Evolutionary conservation across 2,113 vertebrate species (phyloP).

Genomic region (Strix aluco): DNA sequence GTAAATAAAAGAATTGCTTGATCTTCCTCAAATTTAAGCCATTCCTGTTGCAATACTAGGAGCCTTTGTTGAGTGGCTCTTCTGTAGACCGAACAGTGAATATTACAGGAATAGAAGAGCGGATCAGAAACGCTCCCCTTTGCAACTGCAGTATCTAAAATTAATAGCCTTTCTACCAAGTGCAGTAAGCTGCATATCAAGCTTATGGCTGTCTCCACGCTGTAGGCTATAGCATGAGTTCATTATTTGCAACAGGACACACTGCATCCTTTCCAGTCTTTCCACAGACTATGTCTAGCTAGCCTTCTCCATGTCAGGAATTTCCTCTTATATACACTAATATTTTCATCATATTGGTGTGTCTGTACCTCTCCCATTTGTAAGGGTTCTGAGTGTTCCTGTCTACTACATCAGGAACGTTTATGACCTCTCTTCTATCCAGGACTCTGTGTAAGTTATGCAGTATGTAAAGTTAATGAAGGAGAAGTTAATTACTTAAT

Average conservation of each 20-base stretch:
- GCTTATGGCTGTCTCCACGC: neutral
- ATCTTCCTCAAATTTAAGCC: neutral
- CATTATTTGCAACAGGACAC: neutral
- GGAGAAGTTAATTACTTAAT: neutral
- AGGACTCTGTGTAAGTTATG: neutral
- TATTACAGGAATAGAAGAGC: neutral
- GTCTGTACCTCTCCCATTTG: neutral
- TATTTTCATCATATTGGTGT: neutral
- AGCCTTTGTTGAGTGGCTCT: neutral
- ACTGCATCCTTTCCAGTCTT: neutral
- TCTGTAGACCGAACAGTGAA: neutral
- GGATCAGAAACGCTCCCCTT: neutral
- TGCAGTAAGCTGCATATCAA: neutral
- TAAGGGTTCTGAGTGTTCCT: neutral
- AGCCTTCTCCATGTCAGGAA: neutral
- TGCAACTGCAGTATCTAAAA: neutral
- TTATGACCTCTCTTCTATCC: neutral
- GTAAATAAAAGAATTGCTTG: neutral
- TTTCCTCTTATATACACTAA: neutral
- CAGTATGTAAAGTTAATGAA: neutral
- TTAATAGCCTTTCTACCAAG: neutral
- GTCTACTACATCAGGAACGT: neutral
- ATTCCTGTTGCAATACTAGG: neutral
- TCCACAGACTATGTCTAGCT: neutral
- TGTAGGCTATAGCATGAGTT: neutral